Base-by-base conservation (phyloP, 2,888 invertebrate species). In the Spialia ferax region DNA sequence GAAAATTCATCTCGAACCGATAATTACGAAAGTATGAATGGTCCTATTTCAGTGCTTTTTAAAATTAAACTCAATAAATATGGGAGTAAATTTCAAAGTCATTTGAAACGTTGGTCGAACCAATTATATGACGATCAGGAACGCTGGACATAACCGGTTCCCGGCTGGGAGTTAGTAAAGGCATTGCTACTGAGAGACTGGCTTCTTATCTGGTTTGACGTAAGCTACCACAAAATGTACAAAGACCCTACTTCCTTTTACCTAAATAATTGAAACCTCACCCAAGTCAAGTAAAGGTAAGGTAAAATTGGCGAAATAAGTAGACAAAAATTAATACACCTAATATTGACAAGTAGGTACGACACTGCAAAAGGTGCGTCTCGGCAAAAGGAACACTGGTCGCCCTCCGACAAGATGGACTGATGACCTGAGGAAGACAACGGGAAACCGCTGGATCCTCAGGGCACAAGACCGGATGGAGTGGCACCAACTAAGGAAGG, bases 51-150 rank as follows among this genome's bases (percentile, higher is more conserved):
- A 81, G 20, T 61, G 63, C 70, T 70, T 77, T 75, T 75, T 71
- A 80, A 81, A 81, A 76, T 71, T 71, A 74, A 77, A 74, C 79
- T 67, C 83, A 80, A 77, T 79, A 76, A 78, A 70, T 75, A 75
- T 70, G 74, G 54, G 63, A 68, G 74, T 79, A 78, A 77, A 48
- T 79, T 81, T 81, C 83, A 84, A 85, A 87, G 79, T 81, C 18
- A 18, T 57, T 73, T 79, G 79, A 80, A n/a, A 78, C 71, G 74
- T 80, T 78, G 80, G 77, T 77, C 71, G 82, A 79, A 82, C 84
- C 85, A 87, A 89, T 88, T 88, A 87, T 79, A 80, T 78, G 79
- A 74, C 75, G 79, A 82, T 83, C 84, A 82, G 79, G 76, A 74
- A 76, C 69, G 70, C 69, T 69, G 69, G 69, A 69, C 70, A 15